phyloP scores from a whole-genome alignment of 2,113 vertebrate species.

The Phaethon lepturus region DNA sequence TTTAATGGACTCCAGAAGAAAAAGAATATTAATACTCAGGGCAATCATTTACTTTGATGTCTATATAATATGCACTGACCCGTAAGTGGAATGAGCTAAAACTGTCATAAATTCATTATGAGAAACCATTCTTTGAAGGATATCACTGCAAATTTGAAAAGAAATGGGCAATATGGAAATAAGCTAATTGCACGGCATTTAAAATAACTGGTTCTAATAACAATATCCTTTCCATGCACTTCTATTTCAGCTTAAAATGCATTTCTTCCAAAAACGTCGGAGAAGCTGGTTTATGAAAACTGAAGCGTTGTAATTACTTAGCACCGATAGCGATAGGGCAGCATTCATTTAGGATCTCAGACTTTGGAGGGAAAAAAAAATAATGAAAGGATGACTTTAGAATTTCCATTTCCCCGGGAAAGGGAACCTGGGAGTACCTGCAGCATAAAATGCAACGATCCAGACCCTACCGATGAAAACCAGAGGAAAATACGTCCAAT shows the following conservation, averaged over 20 bases:
- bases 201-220: conserved; percentile 10
- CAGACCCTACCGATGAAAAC: not conserved
- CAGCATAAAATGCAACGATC: rapidly evolving
- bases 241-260: not conserved
- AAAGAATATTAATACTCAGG: conserved; percentile 34
- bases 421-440: not conserved
- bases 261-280: not conserved
- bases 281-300: not conserved
- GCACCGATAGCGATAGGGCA: not conserved
- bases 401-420: not conserved
- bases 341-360: not conserved
- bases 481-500: not conserved
- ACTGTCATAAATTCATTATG: conserved; percentile 54
- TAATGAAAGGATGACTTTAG: not conserved
- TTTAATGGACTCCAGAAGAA: not conserved
- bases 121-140: conserved; percentile 44
- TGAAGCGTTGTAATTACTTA: not conserved
- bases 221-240: not conserved
- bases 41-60: conserved; percentile 43
- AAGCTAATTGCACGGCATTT: not conserved
- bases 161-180: conserved; percentile 7
- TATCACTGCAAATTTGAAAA: conserved; percentile 13
- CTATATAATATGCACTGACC: conserved; percentile 37
- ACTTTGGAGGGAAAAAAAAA: not conserved
- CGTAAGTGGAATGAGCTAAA: not conserved